Base-by-base conservation (phyloP, 2,113 vertebrate species). In the Salvelinus fontinalis region DNA sequence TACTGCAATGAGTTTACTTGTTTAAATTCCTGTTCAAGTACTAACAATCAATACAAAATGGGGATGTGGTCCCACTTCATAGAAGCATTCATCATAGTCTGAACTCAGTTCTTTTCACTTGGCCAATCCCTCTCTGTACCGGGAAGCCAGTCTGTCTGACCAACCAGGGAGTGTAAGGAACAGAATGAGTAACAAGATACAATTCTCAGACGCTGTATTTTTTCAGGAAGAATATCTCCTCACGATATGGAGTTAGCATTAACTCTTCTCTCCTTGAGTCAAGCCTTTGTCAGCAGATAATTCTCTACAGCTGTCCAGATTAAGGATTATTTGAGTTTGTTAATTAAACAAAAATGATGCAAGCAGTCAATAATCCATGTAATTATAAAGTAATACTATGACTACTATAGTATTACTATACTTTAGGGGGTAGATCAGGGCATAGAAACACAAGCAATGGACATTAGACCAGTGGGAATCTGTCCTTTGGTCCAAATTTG, bases 301-400 rank as follows among this genome's bases (percentile, higher is more conserved):
- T 49, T 4, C 26, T 69, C 49, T 54, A 59, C 49, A 39, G 49
- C 22, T 54, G 48, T 75, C 75, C 67, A 62, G 67, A 76, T 44
- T 12, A 70, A 27, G 87, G 86, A 86, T 91, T 90, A 90, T 3
- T 69, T 74, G 75, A 80, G 81, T 67, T 60, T 44, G 39, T 44
- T 44, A 44, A 44, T 44, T 44, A 44, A 44, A 44, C 39, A 9
- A 74, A 77, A 22, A 64, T 44, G 79, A 87, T n/a, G 75, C 74
- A 73, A 87, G 76, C 74, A 78, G 39, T 12, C 60, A n/a, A 75
- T 75, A 54, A 73, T 75, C 70, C 64, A 31, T 77, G 72, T 81
- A 66, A 85, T 86, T 65, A 76, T 34, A 78, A 78, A 14, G 60
- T 29, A 67, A 26, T 79, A 49, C 59, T 5, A 18, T 54, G 11